Evolutionary conservation across 2,888 invertebrate genomes (phyloP).

Genomic region (Keiferia lycopersicella): DNA sequence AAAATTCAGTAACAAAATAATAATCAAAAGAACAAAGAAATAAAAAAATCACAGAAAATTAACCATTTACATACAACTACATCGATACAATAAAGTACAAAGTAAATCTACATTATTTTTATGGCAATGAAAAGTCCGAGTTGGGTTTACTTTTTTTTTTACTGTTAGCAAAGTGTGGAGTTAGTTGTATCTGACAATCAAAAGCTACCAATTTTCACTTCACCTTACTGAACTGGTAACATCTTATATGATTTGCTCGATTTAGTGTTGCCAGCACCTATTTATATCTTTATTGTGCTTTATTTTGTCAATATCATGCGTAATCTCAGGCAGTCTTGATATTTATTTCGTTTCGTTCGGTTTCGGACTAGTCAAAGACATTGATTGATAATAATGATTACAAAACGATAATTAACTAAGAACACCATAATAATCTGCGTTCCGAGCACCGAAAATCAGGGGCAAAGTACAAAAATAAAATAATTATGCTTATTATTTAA

Average conservation of each 20-base stretch:
- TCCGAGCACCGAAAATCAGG: conserved; percentile 57
- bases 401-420: conserved; percentile 44
- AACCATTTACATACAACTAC: conserved; percentile 62
- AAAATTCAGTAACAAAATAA: conserved; percentile 56
- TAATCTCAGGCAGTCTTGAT: conserved; percentile 1
- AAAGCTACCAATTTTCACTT: not conserved
- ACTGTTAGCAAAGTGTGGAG: not conserved
- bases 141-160: conserved; percentile 24
- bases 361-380: conserved; percentile 71
- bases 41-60: conserved; percentile 72
- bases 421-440: conserved; percentile 36
- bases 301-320: not conserved
- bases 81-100: conserved; percentile 60
- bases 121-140: conserved; percentile 77
- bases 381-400: conserved; percentile 44
- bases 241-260: not conserved
- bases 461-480: conserved; percentile 18
- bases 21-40: conserved; percentile 52
- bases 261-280: not conserved
- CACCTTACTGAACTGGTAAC: not conserved
- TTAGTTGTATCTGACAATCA: not conserved
- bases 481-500: conserved; percentile 20
- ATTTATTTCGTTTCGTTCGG: conserved; percentile 13
- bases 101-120: conserved; percentile 54
- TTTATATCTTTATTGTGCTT: not conserved